These are phyloP conservation scores for Philopotamus ludificatus DNA, from an alignment of 1,140 invertebrate species.

Conservation along the genomic window DNA sequence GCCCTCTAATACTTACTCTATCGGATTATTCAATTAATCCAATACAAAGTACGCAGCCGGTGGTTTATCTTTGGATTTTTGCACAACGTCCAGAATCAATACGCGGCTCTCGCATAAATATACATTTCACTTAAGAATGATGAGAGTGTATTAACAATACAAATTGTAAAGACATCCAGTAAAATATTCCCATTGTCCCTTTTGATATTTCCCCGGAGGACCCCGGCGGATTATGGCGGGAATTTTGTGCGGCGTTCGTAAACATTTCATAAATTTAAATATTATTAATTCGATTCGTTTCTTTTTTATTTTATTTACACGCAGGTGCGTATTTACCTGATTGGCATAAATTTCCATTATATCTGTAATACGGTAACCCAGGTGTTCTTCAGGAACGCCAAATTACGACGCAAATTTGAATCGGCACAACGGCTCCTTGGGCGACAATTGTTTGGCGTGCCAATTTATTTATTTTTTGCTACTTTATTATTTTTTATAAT, in stretches of 20 bases:
- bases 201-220: slow-evolving; percentile 11
- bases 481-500: too few species aligned
- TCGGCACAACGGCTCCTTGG: too few species aligned
- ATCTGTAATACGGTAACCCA: slow-evolving; percentile 17
- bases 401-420: slow-evolving; percentile 23
- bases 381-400: slow-evolving; percentile 16
- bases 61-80: not conserved
- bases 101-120: too few species aligned
- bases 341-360: slow-evolving; percentile 24
- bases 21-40: slow-evolving; percentile 29
- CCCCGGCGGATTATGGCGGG: not conserved
- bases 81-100: not conserved
- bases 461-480: too few species aligned
- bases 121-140: too few species aligned
- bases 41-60: too few species aligned
- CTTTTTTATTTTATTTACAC: not conserved
- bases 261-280: too few species aligned
- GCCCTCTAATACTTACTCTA: not conserved
- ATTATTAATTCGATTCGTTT: not conserved
- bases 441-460: too few species aligned
- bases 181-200: slow-evolving; percentile 6
- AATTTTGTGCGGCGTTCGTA: slow-evolving; percentile 5
- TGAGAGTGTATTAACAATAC: too few species aligned
- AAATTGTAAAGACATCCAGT: slow-evolving; percentile 16
- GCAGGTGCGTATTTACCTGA: slow-evolving; percentile 8